Evolutionary conservation across 2,113 vertebrate genomes (phyloP).

Genomic region (Gracilinanus agilis): DNA sequence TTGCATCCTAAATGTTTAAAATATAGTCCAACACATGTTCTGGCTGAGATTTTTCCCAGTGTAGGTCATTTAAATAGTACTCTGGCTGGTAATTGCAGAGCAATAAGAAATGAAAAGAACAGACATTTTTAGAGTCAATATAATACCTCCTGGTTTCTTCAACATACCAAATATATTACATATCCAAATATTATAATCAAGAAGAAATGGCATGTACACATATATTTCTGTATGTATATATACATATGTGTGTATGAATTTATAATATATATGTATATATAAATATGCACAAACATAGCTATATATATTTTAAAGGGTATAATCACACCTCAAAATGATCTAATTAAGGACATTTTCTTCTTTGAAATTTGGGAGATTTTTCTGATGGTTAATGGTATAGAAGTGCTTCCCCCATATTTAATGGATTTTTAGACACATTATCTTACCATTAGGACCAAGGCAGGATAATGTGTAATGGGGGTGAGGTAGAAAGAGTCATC

Average conservation of each 20-base stretch:
- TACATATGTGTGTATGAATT: not conserved
- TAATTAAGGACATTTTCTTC: not conserved
- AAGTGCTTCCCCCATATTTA: not conserved
- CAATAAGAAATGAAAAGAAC: constrained; percentile 20
- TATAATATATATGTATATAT: too few relatives aligned
- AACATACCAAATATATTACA: not conserved
- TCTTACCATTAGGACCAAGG: not conserved
- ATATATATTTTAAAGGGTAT: not conserved
- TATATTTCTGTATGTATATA: not conserved
- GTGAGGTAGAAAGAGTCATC: not conserved
- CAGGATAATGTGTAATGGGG: not conserved
- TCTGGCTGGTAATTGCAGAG: constrained; percentile 19
- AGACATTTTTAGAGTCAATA: not conserved
- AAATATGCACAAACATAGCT: too few relatives aligned
- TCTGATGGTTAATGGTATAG: not conserved
- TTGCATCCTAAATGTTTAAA: constrained; percentile 30
- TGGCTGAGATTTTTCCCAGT: not conserved
- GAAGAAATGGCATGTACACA: not conserved
- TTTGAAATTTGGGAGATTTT: not conserved
- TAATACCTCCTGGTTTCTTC: not conserved
- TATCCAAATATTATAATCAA: constrained; percentile 26
- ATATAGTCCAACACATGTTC: not conserved
- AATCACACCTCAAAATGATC: not conserved
- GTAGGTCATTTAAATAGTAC: constrained; percentile 31
- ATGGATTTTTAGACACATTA: not conserved